Conservation (phyloP, 1,140 invertebrate genomes). For the Ceratina japonica region DNA sequence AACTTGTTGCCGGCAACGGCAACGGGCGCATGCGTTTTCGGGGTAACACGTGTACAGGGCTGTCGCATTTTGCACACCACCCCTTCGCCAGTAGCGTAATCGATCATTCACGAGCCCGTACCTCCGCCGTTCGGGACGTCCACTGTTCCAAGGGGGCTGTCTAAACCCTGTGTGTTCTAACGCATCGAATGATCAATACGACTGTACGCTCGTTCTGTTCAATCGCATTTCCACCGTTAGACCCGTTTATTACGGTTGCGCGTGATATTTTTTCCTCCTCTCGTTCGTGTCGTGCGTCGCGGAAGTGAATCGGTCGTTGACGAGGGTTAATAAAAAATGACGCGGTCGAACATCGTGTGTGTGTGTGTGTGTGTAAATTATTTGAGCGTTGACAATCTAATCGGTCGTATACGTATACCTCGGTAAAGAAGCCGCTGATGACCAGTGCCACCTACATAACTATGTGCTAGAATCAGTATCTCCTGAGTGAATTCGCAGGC, state of each 20-base stretch:
- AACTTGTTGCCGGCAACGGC: conserved; percentile 68
- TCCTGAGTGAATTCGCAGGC: conserved; percentile 3
- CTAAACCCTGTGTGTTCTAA: too few relatives aligned
- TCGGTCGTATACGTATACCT: conserved; percentile 4
- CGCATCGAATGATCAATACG: too few relatives aligned
- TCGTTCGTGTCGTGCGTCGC: background rate
- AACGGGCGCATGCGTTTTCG: conserved; percentile 62
- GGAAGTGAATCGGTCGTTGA: background rate
- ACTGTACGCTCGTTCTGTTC: too few relatives aligned
- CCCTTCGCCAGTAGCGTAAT: conserved; percentile 36
- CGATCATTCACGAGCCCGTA: background rate
- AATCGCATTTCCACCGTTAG: too few relatives aligned
- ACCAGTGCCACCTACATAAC: conserved; percentile 35
- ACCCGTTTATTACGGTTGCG: too few relatives aligned
- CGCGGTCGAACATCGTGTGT: background rate
- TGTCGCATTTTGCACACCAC: conserved; percentile 47
- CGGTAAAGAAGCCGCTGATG: conserved; percentile 23
- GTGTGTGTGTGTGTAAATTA: conserved; percentile 1
- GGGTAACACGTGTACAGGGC: conserved; percentile 46
- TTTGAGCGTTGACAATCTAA: background rate
- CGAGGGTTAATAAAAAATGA: background rate
- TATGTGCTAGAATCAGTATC: conserved; percentile 16
- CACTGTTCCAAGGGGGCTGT: too few relatives aligned
- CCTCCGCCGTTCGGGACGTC: background rate
- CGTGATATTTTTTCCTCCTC: background rate